Evolutionary conservation across 2,888 invertebrate species (phyloP).

Genomic region (Cylindroiulus punctatus): DNA sequence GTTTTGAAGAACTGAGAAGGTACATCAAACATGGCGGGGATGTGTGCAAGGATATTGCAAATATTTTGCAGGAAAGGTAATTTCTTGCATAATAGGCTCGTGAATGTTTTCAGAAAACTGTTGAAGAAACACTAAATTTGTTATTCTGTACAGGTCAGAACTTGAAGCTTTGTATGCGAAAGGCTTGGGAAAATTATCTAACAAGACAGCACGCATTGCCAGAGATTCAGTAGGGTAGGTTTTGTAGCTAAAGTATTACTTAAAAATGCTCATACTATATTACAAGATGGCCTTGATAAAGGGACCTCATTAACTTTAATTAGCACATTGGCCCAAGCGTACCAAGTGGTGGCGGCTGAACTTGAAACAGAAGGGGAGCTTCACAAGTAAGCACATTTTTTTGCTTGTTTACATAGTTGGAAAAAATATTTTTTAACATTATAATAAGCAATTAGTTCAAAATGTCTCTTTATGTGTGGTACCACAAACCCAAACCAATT

Average conservation of each 20-base stretch:
- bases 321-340: slow-evolving; percentile 82
- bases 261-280: not conserved
- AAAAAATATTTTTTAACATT: not conserved
- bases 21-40: slow-evolving; percentile 95
- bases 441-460: not conserved
- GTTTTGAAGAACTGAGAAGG: slow-evolving; percentile 90
- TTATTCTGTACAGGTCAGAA: slow-evolving; percentile 78
- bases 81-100: not conserved
- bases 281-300: not conserved
- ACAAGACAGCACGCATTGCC: slow-evolving; percentile 82
- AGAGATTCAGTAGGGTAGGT: slow-evolving; percentile 68
- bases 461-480: not conserved
- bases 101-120: not conserved
- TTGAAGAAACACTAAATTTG: slow-evolving; percentile 10
- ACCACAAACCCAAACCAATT: not conserved
- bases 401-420: not conserved
- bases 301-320: slow-evolving; percentile 22
- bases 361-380: slow-evolving; percentile 92
- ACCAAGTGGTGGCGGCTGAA: slow-evolving; percentile 90
- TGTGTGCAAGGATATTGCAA: slow-evolving; percentile 90
- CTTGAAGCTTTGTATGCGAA: slow-evolving; percentile 91
- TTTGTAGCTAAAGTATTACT: not conserved
- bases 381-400: slow-evolving; percentile 73
- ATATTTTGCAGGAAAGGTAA: slow-evolving; percentile 91
- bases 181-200: slow-evolving; percentile 85